Evolutionary conservation across 2,888 invertebrate species (phyloP).

Genomic region (Pseudoips prasinana): DNA sequence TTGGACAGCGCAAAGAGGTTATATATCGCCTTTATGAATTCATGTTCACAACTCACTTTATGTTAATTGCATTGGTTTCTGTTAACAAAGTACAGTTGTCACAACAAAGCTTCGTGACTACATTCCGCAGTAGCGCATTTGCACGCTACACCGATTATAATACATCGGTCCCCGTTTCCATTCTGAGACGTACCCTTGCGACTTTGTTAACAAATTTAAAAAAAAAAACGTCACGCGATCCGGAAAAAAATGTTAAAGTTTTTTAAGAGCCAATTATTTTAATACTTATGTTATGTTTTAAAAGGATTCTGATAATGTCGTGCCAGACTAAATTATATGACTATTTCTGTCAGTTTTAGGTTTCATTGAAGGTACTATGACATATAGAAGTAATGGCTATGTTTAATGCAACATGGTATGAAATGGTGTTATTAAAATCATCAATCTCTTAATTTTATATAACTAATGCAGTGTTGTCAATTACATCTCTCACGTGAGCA

Average conservation of each 20-base stretch:
- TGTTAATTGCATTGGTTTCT: not conserved
- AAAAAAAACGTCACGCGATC: conserved; percentile 60
- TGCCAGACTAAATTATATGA: conserved; percentile 20
- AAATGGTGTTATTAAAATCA: too few species aligned
- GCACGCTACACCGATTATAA: conserved; percentile 62
- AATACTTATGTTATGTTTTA: conserved; percentile 22
- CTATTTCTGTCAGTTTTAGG: not conserved
- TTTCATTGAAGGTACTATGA: too few species aligned
- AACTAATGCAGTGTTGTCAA: too few species aligned
- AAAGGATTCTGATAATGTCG: conserved; percentile 16
- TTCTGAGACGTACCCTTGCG: conserved; percentile 55
- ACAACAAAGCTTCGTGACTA: conserved; percentile 16
- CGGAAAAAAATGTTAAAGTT: conserved; percentile 24
- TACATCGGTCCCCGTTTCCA: conserved; percentile 49
- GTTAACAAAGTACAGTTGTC: not conserved
- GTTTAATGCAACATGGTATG: too few species aligned
- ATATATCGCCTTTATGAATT: too few species aligned
- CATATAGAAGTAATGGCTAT: too few species aligned
- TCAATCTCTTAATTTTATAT: too few species aligned
- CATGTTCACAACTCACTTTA: too few species aligned
- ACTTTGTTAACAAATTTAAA: conserved; percentile 64
- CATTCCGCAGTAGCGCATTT: conserved; percentile 33
- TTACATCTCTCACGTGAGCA: too few species aligned
- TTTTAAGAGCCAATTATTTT: conserved; percentile 32
- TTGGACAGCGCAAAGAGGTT: too few species aligned